Percentiles rank a stretch among this genome's conserved stretches.
Evolutionary conservation across 2,113 vertebrate species (phyloP).

Genomic region (Mormyrus lacerda): DNA sequence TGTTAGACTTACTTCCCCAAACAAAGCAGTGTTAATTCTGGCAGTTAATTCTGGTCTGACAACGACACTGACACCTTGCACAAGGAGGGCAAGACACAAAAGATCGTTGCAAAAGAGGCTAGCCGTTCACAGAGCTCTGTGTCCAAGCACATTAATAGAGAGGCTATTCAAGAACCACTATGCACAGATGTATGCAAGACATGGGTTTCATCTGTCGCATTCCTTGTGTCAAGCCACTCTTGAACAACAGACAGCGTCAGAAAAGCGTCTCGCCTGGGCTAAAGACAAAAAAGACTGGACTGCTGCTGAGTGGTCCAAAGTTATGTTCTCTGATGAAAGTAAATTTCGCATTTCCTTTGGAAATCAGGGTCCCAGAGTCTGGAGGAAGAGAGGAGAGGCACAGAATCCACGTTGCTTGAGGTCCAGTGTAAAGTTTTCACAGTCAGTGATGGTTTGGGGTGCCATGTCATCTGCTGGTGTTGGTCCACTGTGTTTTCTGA

Average conservation of each 20-base stretch:
- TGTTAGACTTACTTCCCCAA: not conserved
- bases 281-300: too few relatives aligned
- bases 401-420: slow-evolving; percentile 13
- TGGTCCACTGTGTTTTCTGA: too few relatives aligned
- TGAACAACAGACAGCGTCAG: slow-evolving; percentile 18
- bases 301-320: slow-evolving; percentile 10
- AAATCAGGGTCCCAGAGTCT: not conserved
- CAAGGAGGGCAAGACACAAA: too few relatives aligned
- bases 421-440: slow-evolving; percentile 26
- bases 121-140: slow-evolving; percentile 11
- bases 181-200: slow-evolving; percentile 8
- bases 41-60: too few relatives aligned
- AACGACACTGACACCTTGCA: too few relatives aligned
- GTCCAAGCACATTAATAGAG: slow-evolving; percentile 16
- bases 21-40: too few relatives aligned
- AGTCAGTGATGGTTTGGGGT: too few relatives aligned
- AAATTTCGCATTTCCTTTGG: not conserved
- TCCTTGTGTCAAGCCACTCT: slow-evolving; percentile 26
- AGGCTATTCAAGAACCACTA: slow-evolving; percentile 15
- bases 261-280: slow-evolving; percentile 18
- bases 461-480: slow-evolving; percentile 22
- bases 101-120: too few relatives aligned
- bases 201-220: slow-evolving; percentile 16
- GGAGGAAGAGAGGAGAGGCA: not conserved
- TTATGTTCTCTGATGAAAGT: not conserved